A percentile compares a stretch with the other conserved stretches of the same genome.
phyloP scores from a whole-genome alignment of 2,888 invertebrate species.

The Epinotia brunnichana region DNA sequence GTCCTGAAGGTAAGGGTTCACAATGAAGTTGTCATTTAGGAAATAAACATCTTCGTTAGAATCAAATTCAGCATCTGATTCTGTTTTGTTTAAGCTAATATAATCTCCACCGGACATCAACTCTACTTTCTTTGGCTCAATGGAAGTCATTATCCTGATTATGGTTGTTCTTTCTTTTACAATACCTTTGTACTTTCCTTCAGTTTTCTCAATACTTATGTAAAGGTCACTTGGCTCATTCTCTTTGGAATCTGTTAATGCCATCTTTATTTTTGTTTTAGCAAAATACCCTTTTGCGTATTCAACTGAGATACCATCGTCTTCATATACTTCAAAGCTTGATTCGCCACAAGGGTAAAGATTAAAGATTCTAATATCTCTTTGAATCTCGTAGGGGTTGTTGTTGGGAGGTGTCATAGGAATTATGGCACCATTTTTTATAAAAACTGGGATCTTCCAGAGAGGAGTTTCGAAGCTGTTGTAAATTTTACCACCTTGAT shows the following conservation, averaged over 20 bases:
- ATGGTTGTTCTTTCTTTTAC: slow-evolving; percentile 64
- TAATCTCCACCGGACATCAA: slow-evolving; percentile 60
- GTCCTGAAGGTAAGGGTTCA: slow-evolving; percentile 66
- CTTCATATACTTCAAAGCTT: slow-evolving; percentile 70
- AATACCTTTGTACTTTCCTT: slow-evolving; percentile 65
- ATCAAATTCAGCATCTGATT: slow-evolving; percentile 62
- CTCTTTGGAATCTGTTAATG: slow-evolving; percentile 56
- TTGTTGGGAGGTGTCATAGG: slow-evolving; percentile 75
- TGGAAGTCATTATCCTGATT: slow-evolving; percentile 66
- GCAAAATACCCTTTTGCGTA: slow-evolving; percentile 64
- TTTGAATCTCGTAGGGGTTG: slow-evolving; percentile 68
- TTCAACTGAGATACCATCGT: slow-evolving; percentile 69
- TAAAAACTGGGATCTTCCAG: slow-evolving; percentile 76
- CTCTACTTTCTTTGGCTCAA: slow-evolving; percentile 60
- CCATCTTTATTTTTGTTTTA: slow-evolving; percentile 58
- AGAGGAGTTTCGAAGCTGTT: slow-evolving; percentile 67
- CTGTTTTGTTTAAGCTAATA: slow-evolving; percentile 57
- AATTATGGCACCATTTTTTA: slow-evolving; percentile 74
- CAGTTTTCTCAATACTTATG: slow-evolving; percentile 64
- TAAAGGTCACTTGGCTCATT: slow-evolving; percentile 60
- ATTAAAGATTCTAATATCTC: slow-evolving; percentile 63
- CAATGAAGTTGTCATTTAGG: slow-evolving; percentile 59
- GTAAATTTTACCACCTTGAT: slow-evolving; percentile 72
- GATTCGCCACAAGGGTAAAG: slow-evolving; percentile 68
- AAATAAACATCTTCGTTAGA: slow-evolving; percentile 62